A percentile compares a stretch with the other conserved stretches of the same genome.
These are phyloP conservation scores for Aphelinus certus DNA, from an alignment of 1,140 invertebrate species.

Conservation along the genomic window DNA sequence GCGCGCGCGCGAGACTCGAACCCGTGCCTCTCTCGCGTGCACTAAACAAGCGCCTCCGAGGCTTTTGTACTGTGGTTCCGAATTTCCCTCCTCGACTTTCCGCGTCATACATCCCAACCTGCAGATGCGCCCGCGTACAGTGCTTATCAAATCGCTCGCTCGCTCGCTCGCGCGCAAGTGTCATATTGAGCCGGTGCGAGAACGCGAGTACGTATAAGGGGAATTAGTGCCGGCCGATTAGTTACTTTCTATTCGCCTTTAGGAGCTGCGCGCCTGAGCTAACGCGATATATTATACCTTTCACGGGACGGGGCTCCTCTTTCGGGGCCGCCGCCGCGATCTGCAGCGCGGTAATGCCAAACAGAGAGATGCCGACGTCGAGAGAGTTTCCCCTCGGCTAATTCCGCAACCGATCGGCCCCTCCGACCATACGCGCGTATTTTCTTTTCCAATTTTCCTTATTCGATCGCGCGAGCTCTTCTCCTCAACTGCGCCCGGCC, in stretches of 20 bases:
- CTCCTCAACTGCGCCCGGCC: constrained; percentile 13
- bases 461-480: background rate
- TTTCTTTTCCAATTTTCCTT: background rate
- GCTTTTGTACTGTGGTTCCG: too few relatives aligned
- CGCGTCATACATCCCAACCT: too few relatives aligned
- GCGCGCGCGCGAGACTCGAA: too few relatives aligned
- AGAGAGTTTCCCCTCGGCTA: background rate
- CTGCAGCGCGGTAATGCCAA: too few relatives aligned
- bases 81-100: too few relatives aligned
- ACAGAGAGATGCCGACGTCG: too few relatives aligned
- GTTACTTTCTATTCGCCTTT: constrained; percentile 34
- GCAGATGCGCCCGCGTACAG: too few relatives aligned
- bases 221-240: constrained; percentile 29
- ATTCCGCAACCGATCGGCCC: too few relatives aligned
- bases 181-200: background rate
- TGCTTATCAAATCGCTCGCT: background rate
- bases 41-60: too few relatives aligned
- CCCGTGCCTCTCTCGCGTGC: too few relatives aligned
- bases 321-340: background rate
- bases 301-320: constrained; percentile 20
- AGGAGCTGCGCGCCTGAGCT: background rate
- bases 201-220: background rate
- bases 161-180: background rate
- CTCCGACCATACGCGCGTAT: too few relatives aligned
- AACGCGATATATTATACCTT: constrained; percentile 11